These are phyloP conservation scores for Tragelaphus strepsiceros DNA, from an alignment of 2,113 vertebrate species.

Conservation along the genomic window DNA sequence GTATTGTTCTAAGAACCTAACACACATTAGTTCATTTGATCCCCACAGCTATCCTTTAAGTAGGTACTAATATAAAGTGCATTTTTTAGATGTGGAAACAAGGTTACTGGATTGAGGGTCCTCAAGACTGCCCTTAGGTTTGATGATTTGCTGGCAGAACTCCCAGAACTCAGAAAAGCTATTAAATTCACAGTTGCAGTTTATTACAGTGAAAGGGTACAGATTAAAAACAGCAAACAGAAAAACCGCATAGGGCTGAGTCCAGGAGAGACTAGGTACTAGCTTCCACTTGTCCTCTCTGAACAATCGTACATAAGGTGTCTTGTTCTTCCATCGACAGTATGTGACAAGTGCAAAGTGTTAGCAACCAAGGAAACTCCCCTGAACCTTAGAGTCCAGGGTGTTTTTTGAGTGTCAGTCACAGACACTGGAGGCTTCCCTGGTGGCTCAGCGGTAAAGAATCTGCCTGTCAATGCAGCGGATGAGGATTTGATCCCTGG, in stretches of 20 bases:
- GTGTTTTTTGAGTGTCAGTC: not conserved
- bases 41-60: not conserved
- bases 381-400: not conserved
- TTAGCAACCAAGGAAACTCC: not conserved
- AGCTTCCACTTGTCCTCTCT: not conserved
- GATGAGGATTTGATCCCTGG: not conserved
- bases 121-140: not conserved
- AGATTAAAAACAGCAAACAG: not conserved
- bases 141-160: not conserved
- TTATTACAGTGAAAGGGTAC: not conserved
- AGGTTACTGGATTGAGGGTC: not conserved
- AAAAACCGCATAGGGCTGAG: not conserved
- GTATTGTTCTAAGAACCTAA: not conserved
- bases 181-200: not conserved
- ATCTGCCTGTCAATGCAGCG: not conserved
- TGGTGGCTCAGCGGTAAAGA: not conserved
- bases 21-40: not conserved
- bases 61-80: not conserved
- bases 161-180: not conserved
- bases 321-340: not conserved
- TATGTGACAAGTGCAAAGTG: not conserved
- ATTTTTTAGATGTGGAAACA: not conserved
- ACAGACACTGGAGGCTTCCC: not conserved
- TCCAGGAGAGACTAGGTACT: not conserved
- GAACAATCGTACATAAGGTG: not conserved